Percentiles rank a stretch among this genome's conserved stretches.
Evolutionary conservation across 2,113 vertebrate species (phyloP).

Genomic region (Felis chaus): DNA sequence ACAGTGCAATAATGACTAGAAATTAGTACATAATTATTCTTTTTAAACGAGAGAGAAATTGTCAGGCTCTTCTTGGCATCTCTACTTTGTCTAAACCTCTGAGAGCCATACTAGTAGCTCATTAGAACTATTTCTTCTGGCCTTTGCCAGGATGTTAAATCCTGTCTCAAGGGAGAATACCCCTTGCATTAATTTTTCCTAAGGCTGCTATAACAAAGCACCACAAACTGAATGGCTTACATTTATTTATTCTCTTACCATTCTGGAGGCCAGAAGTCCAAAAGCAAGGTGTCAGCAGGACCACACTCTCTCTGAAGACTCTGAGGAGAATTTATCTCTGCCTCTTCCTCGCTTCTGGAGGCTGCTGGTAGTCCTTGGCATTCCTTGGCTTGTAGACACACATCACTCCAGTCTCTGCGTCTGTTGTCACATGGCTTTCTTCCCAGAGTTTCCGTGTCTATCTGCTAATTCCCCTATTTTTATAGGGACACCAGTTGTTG

Average conservation of each 20-base stretch:
- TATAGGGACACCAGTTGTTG: background rate
- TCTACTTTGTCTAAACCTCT: background rate
- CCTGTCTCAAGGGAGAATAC: background rate
- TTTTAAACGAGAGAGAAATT: background rate
- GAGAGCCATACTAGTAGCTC: background rate
- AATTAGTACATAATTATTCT: background rate
- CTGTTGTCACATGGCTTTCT: background rate
- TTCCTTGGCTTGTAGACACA: background rate
- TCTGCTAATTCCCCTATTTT: background rate
- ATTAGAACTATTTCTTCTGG: background rate
- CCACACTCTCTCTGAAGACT: background rate
- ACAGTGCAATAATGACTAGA: background rate
- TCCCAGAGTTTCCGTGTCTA: background rate
- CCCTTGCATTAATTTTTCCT: background rate
- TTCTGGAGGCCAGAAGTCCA: background rate
- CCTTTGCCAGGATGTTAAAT: background rate
- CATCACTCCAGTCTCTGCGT: background rate
- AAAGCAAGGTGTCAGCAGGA: background rate
- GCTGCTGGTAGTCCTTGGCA: background rate
- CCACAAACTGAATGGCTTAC: background rate
- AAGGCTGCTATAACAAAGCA: background rate
- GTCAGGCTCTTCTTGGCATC: background rate
- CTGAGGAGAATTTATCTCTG: background rate
- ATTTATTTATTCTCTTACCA: background rate
- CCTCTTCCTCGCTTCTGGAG: background rate